Evolutionary conservation across 1,140 invertebrate genomes (phyloP), one percentile per base, ranked within the genome.

Genomic region (Microplitis demolitor): DNA sequence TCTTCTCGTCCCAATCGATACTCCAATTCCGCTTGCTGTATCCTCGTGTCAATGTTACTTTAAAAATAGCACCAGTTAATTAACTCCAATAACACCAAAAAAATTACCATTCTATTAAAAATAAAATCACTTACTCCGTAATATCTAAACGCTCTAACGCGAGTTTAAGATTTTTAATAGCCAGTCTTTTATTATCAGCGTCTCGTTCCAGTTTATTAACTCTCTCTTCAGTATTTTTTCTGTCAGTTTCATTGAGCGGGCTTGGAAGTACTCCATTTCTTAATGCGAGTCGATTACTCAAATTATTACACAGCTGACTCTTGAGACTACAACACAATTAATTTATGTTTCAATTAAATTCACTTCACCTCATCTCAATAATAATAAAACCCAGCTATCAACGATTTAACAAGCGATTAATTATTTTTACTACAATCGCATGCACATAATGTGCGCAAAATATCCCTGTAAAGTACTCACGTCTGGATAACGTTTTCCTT

Each of bases 21-120:
- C 79, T 96, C 95, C 73, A 96, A 83, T 84, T 97, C 95, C 0
- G 95, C 95, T 80, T 96, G 95, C 76, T 95, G 92, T 79, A 97
- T 96, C 73, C 94, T 89, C n/a, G 93, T 91, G 82, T 97, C 95
- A 66, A 96, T 96, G 82, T 96, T 96, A 79, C 95, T 96, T 84
- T 13, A 88, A 88, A 76, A 60, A 78, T 24, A 24, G 2, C 24
- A 0, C 24, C 24, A 24, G 24, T 24, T 24, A 24, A 24, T 24
- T 24, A 24, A 24, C 24, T 24, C 24, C 24, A 24, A 24, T 24
- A 24, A 24, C 2, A 24, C 0, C 2, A 24, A 24, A 24, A 24
- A 24, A 24, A 24, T 34, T 77, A 37, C 53, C 14, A 66, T 5
- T 66, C 56, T 58, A n/a, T 24, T 67, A 51, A 45, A 24, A 4